Conservation (phyloP, 2,888 invertebrate genomes). For the Alcis repandata region DNA sequence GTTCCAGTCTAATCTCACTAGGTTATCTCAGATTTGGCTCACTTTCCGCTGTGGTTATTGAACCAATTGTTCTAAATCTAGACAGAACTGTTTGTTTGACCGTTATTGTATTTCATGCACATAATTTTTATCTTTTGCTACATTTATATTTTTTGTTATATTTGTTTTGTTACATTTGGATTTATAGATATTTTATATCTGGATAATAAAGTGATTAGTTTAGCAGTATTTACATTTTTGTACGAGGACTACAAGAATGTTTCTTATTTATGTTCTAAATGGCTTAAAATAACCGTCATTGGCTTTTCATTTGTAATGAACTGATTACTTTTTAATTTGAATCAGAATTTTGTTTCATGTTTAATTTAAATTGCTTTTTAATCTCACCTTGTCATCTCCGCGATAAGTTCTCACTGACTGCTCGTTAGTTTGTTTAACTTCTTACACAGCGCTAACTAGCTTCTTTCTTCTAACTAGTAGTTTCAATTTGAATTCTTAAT, state of each 20-base stretch:
- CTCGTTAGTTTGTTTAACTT: conserved; percentile 30
- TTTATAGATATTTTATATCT: not conserved
- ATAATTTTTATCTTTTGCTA: conserved; percentile 1
- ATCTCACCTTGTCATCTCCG: conserved; percentile 38
- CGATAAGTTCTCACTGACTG: conserved; percentile 9
- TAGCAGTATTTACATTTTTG: too few species aligned
- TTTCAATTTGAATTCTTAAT: conserved; percentile 26
- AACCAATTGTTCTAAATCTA: conserved; percentile 34
- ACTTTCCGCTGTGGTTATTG: conserved; percentile 33
- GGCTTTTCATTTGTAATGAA: not conserved
- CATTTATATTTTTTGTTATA: not conserved
- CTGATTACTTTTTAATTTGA: not conserved
- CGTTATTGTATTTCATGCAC: conserved; percentile 11
- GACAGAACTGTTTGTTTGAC: conserved; percentile 27
- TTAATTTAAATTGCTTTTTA: conserved; percentile 38
- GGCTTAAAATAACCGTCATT: too few species aligned
- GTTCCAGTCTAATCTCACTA: conserved; percentile 30
- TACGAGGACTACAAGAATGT: too few species aligned
- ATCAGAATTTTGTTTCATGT: conserved; percentile 31
- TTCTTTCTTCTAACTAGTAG: conserved; percentile 6
- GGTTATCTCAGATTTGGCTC: conserved; percentile 37
- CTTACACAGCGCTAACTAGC: conserved; percentile 1
- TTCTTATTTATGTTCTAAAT: too few species aligned
- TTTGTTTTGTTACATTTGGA: not conserved
- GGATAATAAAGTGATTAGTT: too few species aligned